These are phyloP conservation scores for Isotomurus palustris DNA, from an alignment of 2,888 invertebrate genomes.

Conservation along the genomic window DNA sequence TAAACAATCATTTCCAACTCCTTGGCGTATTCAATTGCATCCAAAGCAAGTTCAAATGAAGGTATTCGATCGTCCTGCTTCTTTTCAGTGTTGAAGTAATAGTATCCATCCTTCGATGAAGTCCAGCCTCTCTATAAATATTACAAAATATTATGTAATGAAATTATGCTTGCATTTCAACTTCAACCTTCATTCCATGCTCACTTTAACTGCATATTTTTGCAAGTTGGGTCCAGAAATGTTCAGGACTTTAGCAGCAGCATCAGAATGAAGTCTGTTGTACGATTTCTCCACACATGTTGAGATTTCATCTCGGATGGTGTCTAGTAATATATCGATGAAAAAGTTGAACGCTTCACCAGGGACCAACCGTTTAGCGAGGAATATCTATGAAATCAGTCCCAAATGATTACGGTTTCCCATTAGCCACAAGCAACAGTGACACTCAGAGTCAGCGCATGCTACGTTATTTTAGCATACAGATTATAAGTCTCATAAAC, in stretches of 20 bases:
- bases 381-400: slow-evolving; percentile 64
- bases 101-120: slow-evolving; percentile 70
- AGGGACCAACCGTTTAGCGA: slow-evolving; percentile 92
- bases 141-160: not conserved
- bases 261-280: slow-evolving; percentile 64
- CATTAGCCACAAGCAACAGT: not conserved
- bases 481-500: not conserved
- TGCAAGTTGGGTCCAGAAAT: slow-evolving; percentile 70
- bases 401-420: not conserved
- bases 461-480: not conserved
- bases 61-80: slow-evolving; percentile 75
- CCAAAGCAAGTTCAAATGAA: slow-evolving; percentile 82
- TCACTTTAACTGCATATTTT: slow-evolving; percentile 73
- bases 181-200: slow-evolving; percentile 7
- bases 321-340: slow-evolving; percentile 91
- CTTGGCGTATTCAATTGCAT: slow-evolving; percentile 92
- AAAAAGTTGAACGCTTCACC: slow-evolving; percentile 93
- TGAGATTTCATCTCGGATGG: slow-evolving; percentile 93
- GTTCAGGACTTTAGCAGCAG: slow-evolving; percentile 85
- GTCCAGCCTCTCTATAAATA: slow-evolving; percentile 38
- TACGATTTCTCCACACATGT: slow-evolving; percentile 96
- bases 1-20: slow-evolving; percentile 99
- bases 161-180: too few species aligned
- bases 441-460: not conserved
- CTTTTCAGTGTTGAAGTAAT: slow-evolving; percentile 74